Percentiles rank a stretch among this genome's conserved stretches.
phyloP scores from a whole-genome alignment of 2,113 vertebrate species.

The Mesembrinibis cayennensis region DNA sequence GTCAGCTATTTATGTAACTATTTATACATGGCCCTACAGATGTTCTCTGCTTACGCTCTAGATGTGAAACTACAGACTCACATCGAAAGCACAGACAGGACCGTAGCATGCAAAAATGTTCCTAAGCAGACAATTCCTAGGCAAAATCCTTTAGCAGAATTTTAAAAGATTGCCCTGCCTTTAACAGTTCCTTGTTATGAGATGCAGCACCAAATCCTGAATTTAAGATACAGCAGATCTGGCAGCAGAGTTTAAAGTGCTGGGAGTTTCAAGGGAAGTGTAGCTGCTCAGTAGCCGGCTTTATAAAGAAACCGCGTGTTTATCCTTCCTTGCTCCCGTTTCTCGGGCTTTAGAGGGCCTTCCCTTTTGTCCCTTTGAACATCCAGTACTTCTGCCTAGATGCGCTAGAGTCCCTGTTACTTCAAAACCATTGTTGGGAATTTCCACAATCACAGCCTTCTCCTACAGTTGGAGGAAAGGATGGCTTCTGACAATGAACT shows the following conservation, averaged over 20 bases:
- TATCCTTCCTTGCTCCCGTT: neutral
- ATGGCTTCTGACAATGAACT: slow-evolving; percentile 43
- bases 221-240: neutral
- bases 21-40: neutral
- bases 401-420: neutral
- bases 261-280: neutral
- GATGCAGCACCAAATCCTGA: neutral
- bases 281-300: fast-evolving
- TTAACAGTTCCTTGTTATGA: neutral
- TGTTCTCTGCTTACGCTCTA: neutral
- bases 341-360: neutral
- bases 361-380: slow-evolving; percentile 3
- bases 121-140: neutral
- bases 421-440: slow-evolving; percentile 14
- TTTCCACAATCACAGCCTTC: slow-evolving; percentile 32
- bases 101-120: neutral
- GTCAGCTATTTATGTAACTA: neutral
- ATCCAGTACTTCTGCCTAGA: neutral
- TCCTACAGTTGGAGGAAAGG: neutral
- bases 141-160: neutral
- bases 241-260: neutral
- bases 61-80: neutral
- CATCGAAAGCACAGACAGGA: neutral
- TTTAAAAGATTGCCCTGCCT: neutral
- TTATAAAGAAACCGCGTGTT: neutral